These are phyloP conservation scores for Panthera leo DNA, from an alignment of 2,113 vertebrate species.

Conservation along the genomic window DNA sequence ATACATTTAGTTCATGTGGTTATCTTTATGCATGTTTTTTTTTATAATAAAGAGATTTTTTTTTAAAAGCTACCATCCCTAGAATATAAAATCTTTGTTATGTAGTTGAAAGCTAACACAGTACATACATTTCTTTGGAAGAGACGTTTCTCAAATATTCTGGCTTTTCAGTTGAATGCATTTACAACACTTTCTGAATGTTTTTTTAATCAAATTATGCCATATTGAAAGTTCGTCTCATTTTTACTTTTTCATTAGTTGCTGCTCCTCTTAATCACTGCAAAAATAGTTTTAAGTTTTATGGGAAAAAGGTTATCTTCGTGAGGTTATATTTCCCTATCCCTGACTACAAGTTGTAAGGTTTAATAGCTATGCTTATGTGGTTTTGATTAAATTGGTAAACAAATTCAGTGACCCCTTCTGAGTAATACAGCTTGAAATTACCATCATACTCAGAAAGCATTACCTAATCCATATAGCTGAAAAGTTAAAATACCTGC, in stretches of 20 bases:
- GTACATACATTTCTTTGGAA: neutral
- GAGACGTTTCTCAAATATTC: slow-evolving; percentile 28
- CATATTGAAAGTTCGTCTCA: slow-evolving; percentile 31
- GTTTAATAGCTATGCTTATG: slow-evolving; percentile 53
- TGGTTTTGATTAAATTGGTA: slow-evolving; percentile 59
- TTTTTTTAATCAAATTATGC: slow-evolving; percentile 28
- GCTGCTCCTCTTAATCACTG: slow-evolving; percentile 43
- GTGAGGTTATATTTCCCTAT: slow-evolving; percentile 57
- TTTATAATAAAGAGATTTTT: neutral
- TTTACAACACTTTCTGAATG: slow-evolving; percentile 23
- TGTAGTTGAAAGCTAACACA: neutral
- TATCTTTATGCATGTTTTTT: neutral
- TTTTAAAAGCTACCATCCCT: neutral
- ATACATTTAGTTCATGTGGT: neutral
- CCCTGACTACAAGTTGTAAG: slow-evolving; percentile 15
- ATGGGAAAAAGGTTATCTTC: slow-evolving; percentile 48
- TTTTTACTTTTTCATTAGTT: slow-evolving; percentile 67
- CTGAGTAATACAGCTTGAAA: slow-evolving; percentile 48
- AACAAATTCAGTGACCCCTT: slow-evolving; percentile 62
- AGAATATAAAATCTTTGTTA: slow-evolving; percentile 14
- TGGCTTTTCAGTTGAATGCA: slow-evolving; percentile 20
- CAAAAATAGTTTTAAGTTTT: slow-evolving; percentile 58
- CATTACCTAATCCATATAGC: neutral
- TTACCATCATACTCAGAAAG: slow-evolving; percentile 33
- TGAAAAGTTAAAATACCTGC: slow-evolving; percentile 63